Evolutionary conservation across 2,113 vertebrate species (phyloP).

Genomic region (Corythornis madagascariensis): DNA sequence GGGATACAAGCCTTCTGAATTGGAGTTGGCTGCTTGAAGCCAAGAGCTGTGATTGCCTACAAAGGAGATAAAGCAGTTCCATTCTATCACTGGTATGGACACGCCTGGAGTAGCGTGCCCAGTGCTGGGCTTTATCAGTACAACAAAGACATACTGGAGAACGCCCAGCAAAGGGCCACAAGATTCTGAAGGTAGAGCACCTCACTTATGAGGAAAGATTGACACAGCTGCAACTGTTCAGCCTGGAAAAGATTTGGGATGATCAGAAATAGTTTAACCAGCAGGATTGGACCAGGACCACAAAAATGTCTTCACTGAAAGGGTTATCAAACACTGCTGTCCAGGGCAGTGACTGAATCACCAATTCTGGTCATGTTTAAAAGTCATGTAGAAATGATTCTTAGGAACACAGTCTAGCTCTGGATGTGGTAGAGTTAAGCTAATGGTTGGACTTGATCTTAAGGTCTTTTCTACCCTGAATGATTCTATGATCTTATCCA

Average conservation of each 20-base stretch:
- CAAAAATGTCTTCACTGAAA: too few relatives aligned
- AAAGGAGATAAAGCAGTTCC: not conserved
- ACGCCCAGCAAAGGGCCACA: accelerated
- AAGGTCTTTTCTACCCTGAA: too few relatives aligned
- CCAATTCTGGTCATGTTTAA: too few relatives aligned
- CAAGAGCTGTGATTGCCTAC: conserved; percentile 90
- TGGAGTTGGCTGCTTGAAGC: conserved; percentile 92
- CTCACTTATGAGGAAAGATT: not conserved
- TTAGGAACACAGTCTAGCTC: too few relatives aligned
- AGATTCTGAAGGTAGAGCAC: not conserved
- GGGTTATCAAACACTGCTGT: too few relatives aligned
- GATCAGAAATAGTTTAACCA: too few relatives aligned
- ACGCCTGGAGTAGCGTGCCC: not conserved
- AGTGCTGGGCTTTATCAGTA: not conserved
- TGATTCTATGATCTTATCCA: not conserved
- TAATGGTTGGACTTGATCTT: too few relatives aligned
- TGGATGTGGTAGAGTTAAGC: too few relatives aligned
- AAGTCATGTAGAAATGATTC: too few relatives aligned
- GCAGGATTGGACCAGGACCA: too few relatives aligned
- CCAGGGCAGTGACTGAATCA: too few relatives aligned
- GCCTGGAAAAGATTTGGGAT: not conserved
- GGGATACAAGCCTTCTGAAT: conserved; percentile 98
- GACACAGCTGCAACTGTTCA: not conserved
- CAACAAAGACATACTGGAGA: not conserved
- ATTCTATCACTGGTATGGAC: not conserved